phyloP scores from a whole-genome alignment of 1,140 invertebrate genomes.

The Fopius arisanus region DNA sequence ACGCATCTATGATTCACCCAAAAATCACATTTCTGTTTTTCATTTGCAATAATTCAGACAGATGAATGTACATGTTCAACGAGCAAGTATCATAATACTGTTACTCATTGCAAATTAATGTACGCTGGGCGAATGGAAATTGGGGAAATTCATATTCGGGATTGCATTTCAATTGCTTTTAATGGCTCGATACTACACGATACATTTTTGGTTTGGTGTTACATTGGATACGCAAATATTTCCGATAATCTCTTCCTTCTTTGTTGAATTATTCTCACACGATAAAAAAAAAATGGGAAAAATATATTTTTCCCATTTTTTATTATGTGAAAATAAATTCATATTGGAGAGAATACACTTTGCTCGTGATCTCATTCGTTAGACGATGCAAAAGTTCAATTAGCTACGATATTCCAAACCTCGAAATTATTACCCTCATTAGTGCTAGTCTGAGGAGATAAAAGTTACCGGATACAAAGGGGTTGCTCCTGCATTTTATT shows the following conservation, averaged over 20 bases:
- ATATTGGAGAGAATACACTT: too few relatives aligned
- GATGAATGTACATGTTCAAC: constrained; percentile 23
- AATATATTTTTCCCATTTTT: not conserved
- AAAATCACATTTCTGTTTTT: too few relatives aligned
- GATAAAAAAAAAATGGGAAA: too few relatives aligned
- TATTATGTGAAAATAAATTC: too few relatives aligned
- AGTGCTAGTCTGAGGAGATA: constrained; percentile 46
- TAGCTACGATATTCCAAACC: constrained; percentile 6
- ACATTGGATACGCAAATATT: not conserved
- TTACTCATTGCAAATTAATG: not conserved
- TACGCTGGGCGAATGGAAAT: not conserved
- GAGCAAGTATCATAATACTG: not conserved
- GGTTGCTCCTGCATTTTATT: constrained; percentile 43
- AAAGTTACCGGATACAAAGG: constrained; percentile 48
- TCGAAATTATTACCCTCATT: constrained; percentile 48
- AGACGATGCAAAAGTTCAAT: not conserved
- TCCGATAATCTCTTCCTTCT: not conserved
- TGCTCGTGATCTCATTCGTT: not conserved
- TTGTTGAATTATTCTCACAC: not conserved
- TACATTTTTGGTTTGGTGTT: not conserved
- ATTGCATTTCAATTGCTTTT: not conserved
- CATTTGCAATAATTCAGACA: constrained; percentile 20
- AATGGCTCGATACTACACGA: not conserved
- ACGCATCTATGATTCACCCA: too few relatives aligned
- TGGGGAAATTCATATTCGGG: not conserved